phyloP scores from a whole-genome alignment of 2,113 vertebrate species.

The Leucopternis melanops region DNA sequence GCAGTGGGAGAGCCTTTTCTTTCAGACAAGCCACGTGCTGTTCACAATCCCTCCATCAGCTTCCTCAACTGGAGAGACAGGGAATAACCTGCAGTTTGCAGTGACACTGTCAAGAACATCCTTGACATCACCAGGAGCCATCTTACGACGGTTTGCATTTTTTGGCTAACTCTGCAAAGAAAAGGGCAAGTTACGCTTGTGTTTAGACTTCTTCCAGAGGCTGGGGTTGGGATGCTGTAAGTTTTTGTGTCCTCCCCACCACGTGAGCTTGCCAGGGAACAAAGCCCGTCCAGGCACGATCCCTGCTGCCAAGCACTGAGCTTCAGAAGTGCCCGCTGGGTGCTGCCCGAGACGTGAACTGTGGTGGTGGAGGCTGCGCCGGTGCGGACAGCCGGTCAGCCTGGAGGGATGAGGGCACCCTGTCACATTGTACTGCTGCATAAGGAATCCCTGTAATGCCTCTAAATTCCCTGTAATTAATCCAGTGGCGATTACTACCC shows the following conservation, averaged over 20 bases:
- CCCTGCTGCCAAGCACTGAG: not conserved
- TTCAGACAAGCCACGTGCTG: not conserved
- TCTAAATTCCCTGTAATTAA: not conserved
- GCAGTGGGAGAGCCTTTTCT: not conserved
- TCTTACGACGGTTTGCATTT: not conserved
- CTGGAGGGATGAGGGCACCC: not conserved
- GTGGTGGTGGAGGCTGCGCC: not conserved
- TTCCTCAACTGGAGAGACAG: not conserved
- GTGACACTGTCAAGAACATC: not conserved
- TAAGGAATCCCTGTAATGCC: not conserved
- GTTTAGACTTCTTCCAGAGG: not conserved
- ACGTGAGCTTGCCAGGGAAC: accelerated
- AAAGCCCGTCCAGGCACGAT: too few species aligned
- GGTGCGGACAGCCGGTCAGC: not conserved
- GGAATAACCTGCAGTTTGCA: not conserved
- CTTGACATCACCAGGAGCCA: not conserved
- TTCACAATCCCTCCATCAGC: not conserved
- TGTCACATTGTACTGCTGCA: not conserved
- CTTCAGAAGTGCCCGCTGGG: not conserved
- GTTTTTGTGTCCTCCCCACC: too few species aligned
- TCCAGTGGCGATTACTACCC: not conserved
- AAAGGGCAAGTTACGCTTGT: accelerated
- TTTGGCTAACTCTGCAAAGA: not conserved
- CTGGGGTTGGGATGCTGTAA: not conserved
- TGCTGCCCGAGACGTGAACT: not conserved